Evolutionary conservation across 92 coral and sea anemone species (phyloP), one percentile per base, ranked within the genome.

Genomic region (Muricea muricata): DNA sequence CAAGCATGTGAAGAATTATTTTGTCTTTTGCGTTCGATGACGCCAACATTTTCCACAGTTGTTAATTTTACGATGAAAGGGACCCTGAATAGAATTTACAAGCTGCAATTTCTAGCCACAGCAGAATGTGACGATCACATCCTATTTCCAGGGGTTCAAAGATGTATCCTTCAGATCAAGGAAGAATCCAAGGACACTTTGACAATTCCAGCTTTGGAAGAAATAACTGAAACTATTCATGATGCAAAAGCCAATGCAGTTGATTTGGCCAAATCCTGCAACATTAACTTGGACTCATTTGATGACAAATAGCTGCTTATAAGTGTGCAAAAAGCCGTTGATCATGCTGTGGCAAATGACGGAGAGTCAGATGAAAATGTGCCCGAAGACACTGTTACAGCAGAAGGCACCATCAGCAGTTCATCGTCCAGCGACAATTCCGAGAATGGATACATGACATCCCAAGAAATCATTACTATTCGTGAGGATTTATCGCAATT

Each of bases 111-210:
- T 70, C 50, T 70, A 15, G 12, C 76, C 40, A 11, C 76, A 40
- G 76, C 76, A 23, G 76, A 70, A 40, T 42, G 60, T 42, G 79
- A 73, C 58, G 79, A 73, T 41, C 33, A n/a, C 29, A 73, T 73
- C 35, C 60, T 73, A 72, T 73, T 42, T 73, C 61, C 79, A 24
- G 60, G 7, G 31, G 52, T 35, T 21, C 32, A 73, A 30, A 42
- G 54, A 24, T 55, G 54, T 70, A 6, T 70, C 15, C 79, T 68
- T 17, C 75, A 68, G 42, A 35, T 26, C 75, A 73, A 73, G 39
- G 70, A 26, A 26, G 70, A 63, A 28, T 3, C 37, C n/a, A 32
- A 10, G 14, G 37, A 63, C 70, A 63, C 70, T 26, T 63, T 63
- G 37, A 20, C 70, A 26, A 10, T 63, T 25, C 70, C 70, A 63